Conservation (phyloP, 1,140 invertebrate genomes). For the Drosophila sproati region DNA sequence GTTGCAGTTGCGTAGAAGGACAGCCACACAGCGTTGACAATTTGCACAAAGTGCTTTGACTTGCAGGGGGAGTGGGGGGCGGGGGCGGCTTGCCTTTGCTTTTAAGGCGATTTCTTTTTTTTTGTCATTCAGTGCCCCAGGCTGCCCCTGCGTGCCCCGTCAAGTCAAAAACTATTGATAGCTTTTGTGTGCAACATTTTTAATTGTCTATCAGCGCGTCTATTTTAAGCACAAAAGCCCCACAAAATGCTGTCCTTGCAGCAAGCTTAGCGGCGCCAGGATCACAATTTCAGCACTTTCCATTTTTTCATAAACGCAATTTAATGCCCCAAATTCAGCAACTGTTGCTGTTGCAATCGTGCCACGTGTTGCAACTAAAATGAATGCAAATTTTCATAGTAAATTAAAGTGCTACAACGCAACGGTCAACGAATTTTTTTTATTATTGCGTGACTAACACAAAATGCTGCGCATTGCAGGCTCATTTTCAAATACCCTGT, state of each 20-base stretch:
- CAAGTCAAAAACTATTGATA: slow-evolving; percentile 66
- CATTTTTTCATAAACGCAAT: slow-evolving; percentile 66
- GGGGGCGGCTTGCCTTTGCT: neutral
- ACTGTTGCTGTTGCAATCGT: slow-evolving; percentile 31
- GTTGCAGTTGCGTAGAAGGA: slow-evolving; percentile 71
- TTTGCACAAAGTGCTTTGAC: slow-evolving; percentile 75
- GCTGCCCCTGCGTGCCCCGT: neutral
- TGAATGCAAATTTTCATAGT: slow-evolving; percentile 80
- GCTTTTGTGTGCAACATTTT: slow-evolving; percentile 63
- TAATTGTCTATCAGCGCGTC: slow-evolving; percentile 72
- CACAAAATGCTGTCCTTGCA: slow-evolving; percentile 62
- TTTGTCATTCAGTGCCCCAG: slow-evolving; percentile 1
- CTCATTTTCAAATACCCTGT: slow-evolving; percentile 39
- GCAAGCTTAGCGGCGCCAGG: slow-evolving; percentile 17
- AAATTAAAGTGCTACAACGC: slow-evolving; percentile 59
- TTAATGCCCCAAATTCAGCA: slow-evolving; percentile 53
- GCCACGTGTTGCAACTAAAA: slow-evolving; percentile 71
- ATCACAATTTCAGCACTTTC: slow-evolving; percentile 15
- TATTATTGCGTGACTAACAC: slow-evolving; percentile 62
- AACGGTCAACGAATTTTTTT: slow-evolving; percentile 20
- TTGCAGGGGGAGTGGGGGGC: slow-evolving; percentile 11
- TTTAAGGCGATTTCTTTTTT: slow-evolving; percentile 21
- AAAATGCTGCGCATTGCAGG: slow-evolving; percentile 53
- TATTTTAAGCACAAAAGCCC: slow-evolving; percentile 70
- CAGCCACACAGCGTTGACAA: slow-evolving; percentile 63